A percentile compares a stretch with the other conserved stretches of the same genome.
phyloP scores from a whole-genome alignment of 2,113 vertebrate genomes.

The Pseudolaguvia tuberculata region DNA sequence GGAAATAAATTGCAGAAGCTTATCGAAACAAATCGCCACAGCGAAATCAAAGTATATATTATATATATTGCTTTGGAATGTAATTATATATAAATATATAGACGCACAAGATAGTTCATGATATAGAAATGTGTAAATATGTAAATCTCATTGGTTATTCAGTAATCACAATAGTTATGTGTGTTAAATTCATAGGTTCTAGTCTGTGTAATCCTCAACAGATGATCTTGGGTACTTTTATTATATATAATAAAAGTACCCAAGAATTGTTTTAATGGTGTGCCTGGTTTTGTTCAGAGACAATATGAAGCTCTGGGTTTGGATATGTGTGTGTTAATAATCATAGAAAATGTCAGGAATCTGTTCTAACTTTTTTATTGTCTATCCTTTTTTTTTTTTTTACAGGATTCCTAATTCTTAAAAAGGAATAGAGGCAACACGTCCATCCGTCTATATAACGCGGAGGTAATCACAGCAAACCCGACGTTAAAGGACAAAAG shows the following conservation, averaged over 20 bases:
- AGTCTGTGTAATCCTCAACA: conserved; percentile 36
- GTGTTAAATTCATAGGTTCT: no score
- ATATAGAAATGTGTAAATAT: no score
- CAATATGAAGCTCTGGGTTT: not conserved
- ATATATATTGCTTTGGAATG: no score
- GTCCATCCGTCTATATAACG: conserved; percentile 54
- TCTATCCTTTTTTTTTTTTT: conserved; percentile 46
- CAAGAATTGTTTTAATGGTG: not conserved
- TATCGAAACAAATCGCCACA: no score
- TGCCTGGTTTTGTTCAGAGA: not conserved
- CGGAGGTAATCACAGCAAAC: conserved; percentile 56
- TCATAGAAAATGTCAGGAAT: not conserved
- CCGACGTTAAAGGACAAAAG: conserved; percentile 54
- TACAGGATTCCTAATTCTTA: conserved; percentile 50
- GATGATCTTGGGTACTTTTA: no score
- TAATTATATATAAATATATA: no score
- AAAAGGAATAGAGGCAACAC: conserved; percentile 51
- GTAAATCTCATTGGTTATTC: not conserved
- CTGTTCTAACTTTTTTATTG: conserved; percentile 26
- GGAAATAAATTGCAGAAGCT: no score
- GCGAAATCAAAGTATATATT: no score
- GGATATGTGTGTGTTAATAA: not conserved
- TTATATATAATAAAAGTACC: conserved; percentile 14
- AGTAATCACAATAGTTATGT: not conserved
- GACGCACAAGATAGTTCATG: no score